Conservation (phyloP, 2,113 vertebrate species). For the Eretmochelys imbricata region DNA sequence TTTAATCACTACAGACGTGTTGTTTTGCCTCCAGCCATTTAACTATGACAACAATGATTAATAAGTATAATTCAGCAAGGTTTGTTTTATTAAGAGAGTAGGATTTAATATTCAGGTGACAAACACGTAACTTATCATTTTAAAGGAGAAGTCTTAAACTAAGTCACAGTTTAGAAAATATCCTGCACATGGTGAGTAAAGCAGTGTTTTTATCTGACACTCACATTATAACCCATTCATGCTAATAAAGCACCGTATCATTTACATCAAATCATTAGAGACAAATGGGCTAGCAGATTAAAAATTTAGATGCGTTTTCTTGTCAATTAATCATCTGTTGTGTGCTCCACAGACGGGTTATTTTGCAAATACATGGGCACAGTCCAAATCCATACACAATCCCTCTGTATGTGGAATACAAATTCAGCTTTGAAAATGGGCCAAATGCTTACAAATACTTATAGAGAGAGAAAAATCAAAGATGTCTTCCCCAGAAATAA, state of each 20-base stretch:
- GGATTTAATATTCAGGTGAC: neutral
- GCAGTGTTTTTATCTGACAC: neutral
- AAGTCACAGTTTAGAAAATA: neutral
- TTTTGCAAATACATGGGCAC: neutral
- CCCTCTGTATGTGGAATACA: neutral
- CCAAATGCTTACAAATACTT: neutral
- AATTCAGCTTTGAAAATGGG: conserved; percentile 7
- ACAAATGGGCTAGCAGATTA: neutral
- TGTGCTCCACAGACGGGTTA: conserved; percentile 17
- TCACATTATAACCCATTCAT: neutral
- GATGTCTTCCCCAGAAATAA: conserved; percentile 16
- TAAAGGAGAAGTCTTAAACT: neutral
- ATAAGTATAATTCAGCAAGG: conserved; percentile 34
- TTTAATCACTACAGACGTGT: conserved; percentile 35
- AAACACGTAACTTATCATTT: neutral
- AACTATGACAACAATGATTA: conserved; percentile 37
- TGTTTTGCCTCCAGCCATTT: conserved; percentile 46
- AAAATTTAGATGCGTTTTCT: neutral
- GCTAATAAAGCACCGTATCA: neutral
- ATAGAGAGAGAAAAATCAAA: neutral
- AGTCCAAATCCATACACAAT: neutral
- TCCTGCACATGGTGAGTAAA: neutral
- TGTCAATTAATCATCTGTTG: neutral
- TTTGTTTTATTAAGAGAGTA: neutral
- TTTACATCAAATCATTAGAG: neutral